Evolutionary conservation across 1,140 invertebrate species (phyloP).

Genomic region (Saccostrea glomerata): DNA sequence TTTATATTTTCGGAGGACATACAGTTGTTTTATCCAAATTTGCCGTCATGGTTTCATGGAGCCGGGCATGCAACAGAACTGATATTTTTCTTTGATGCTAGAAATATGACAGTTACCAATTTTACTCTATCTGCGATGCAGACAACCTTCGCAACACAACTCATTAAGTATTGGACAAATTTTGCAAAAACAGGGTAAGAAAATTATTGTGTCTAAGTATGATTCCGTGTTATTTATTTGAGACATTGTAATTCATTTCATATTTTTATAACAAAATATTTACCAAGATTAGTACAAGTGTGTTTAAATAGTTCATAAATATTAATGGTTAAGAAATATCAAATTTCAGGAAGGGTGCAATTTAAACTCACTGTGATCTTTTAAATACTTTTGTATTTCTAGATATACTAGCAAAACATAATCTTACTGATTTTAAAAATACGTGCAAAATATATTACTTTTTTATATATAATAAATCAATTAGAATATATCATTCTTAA

Average conservation of each 20-base stretch:
- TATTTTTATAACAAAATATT: too few species aligned
- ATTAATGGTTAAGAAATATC: too few species aligned
- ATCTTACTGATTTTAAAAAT: too few species aligned
- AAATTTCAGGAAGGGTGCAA: too few species aligned
- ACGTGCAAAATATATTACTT: too few species aligned
- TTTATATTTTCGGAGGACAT: slow-evolving; percentile 44
- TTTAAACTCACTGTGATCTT: too few species aligned
- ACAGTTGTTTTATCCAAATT: neutral
- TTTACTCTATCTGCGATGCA: slow-evolving; percentile 21
- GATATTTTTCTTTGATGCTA: slow-evolving; percentile 49
- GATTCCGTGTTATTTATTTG: neutral
- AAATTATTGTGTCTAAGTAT: neutral
- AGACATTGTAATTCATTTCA: too few species aligned
- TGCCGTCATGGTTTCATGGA: slow-evolving; percentile 50
- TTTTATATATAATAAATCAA: too few species aligned
- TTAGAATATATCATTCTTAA: neutral
- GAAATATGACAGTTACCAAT: neutral
- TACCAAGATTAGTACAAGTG: too few species aligned
- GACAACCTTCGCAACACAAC: slow-evolving; percentile 31
- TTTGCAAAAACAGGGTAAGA: slow-evolving; percentile 58
- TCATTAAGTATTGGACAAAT: slow-evolving; percentile 61
- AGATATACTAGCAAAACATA: too few species aligned
- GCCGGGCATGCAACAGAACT: slow-evolving; percentile 57
- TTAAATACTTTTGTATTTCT: too few species aligned
- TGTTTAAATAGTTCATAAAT: too few species aligned